These are phyloP conservation scores for Eurois occulta DNA, from an alignment of 2,888 invertebrate species.

Conservation along the genomic window DNA sequence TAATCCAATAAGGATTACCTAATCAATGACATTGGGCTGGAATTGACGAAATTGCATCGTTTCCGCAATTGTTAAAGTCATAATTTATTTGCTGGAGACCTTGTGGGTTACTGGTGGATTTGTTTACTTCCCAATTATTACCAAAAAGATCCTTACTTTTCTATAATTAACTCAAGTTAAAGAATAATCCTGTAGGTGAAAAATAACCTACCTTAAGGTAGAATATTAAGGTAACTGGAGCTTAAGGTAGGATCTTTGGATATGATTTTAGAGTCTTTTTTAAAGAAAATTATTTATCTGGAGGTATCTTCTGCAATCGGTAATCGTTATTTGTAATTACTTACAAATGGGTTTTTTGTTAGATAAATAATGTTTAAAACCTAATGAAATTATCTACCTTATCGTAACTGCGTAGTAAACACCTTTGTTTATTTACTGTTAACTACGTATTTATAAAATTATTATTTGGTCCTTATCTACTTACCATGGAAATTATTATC, in stretches of 20 bases:
- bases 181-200: too few relatives aligned
- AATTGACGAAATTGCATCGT: background rate
- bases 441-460: constrained; percentile 47
- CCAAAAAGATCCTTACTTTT: background rate
- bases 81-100: constrained; percentile 19
- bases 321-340: background rate
- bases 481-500: constrained; percentile 54
- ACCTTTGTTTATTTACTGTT: constrained; percentile 58
- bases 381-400: constrained; percentile 16
- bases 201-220: too few relatives aligned
- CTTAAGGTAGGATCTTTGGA: too few relatives aligned
- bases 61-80: constrained; percentile 16
- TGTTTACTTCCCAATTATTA: constrained; percentile 2
- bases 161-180: too few relatives aligned
- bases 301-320: background rate
- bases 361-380: background rate
- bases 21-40: constrained; percentile 15
- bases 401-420: constrained; percentile 34
- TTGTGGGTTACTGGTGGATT: constrained; percentile 22
- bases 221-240: too few relatives aligned
- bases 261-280: background rate
- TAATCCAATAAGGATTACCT: constrained; percentile 21
- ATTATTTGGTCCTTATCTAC: constrained; percentile 43
- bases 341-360: background rate
- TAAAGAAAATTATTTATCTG: background rate